These are phyloP conservation scores for Callipepla squamata DNA, from an alignment of 2,113 vertebrate genomes.

Conservation along the genomic window DNA sequence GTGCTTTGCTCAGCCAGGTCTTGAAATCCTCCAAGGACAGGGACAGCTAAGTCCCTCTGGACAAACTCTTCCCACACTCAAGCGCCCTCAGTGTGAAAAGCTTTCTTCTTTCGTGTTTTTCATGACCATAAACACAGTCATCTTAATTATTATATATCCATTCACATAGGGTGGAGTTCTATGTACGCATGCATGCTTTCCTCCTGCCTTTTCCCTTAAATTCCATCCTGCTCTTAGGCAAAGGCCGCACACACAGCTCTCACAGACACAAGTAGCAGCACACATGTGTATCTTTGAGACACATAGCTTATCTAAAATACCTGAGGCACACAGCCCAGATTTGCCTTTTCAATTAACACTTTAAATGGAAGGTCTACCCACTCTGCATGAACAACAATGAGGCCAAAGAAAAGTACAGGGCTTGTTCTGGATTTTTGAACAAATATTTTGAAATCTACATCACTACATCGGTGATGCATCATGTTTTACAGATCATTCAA, in stretches of 20 bases:
- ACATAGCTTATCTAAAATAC: neutral
- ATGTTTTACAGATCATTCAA: neutral
- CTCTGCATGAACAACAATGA: fast-evolving
- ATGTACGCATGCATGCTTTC: neutral
- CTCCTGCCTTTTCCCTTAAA: neutral
- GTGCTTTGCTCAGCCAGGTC: no score
- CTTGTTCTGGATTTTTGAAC: neutral
- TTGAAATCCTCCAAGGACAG: neutral
- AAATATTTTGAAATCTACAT: neutral
- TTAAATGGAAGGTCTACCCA: neutral
- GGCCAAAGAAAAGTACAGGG: neutral
- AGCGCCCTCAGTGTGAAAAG: neutral
- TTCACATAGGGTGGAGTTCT: neutral
- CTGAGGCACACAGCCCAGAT: neutral
- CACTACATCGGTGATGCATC: neutral
- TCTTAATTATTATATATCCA: neutral
- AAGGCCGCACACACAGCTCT: neutral
- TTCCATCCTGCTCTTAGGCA: neutral
- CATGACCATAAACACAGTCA: neutral
- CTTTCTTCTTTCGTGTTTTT: neutral
- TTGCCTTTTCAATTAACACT: neutral
- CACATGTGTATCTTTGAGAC: neutral
- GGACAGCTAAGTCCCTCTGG: no score
- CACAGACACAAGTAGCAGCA: neutral
- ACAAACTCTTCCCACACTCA: neutral